A percentile compares a stretch with the other conserved stretches of the same genome.
These are phyloP conservation scores for Dasypogon diadema DNA, from an alignment of 2,888 invertebrate genomes.

Conservation along the genomic window DNA sequence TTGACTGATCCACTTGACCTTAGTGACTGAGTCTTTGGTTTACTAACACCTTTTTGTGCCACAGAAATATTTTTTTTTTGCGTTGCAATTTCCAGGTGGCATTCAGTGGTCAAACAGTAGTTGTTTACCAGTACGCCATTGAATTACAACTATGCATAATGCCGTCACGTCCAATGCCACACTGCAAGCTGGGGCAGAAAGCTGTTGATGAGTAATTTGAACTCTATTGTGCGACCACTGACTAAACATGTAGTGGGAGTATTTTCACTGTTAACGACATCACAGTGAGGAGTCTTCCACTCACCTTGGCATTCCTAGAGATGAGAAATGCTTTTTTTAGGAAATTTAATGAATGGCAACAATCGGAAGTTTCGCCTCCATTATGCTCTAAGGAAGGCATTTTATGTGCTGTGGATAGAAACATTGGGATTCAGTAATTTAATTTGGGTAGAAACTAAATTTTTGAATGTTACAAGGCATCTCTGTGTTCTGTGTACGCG, in stretches of 20 bases:
- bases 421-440: neutral
- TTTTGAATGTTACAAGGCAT: no score
- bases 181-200: no score
- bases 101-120: no score
- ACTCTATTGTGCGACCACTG: neutral
- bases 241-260: neutral
- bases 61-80: no score
- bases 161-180: no score
- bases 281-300: neutral
- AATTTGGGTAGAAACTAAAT: conserved; percentile 1
- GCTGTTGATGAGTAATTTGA: neutral
- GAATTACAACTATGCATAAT: no score
- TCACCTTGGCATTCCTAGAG: conserved; percentile 27
- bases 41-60: no score
- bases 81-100: no score
- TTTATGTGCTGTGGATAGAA: no score
- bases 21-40: no score
- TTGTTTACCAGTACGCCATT: no score
- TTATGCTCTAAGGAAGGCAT: neutral
- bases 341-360: conserved; percentile 25
- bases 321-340: conserved; percentile 24
- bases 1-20: neutral
- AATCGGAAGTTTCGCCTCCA: conserved; percentile 6
- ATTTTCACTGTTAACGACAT: conserved; percentile 24
- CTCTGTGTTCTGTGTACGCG: no score